Evolutionary conservation across 2,113 vertebrate species (phyloP), one percentile per base, ranked within the genome.

Genomic region (Haemorhous mexicanus): DNA sequence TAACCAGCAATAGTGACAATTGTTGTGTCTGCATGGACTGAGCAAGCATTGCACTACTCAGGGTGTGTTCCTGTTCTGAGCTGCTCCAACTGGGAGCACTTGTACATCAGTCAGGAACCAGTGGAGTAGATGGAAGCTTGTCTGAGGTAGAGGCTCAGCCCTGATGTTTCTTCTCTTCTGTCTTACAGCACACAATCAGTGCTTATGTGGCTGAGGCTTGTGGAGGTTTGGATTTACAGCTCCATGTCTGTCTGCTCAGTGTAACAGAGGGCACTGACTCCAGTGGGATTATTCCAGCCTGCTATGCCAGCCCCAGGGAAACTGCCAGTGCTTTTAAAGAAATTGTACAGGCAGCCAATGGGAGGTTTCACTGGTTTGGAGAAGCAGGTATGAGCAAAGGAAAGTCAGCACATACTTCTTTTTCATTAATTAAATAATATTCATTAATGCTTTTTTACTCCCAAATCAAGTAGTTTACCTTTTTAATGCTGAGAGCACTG

Each of bases 281-380:
- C 43, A 69, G 16, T 7, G 63, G 78, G 43, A 22, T 24, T 1
- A 62, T 95, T 9, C 96, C 97, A 12, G 96, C 97, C 43, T 82
- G 82, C 85, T 97, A 97, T 4, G 96, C 98, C 39, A 94, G 30
- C 84, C 76, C 66, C 9, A 4, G 24, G 0, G 97, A 98, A 77
- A 97, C 97, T 0, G 97, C 97, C 3, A 4, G 0, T 1, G 94
- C 97, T 72, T 95, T 98, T 66, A 97, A 94, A 32, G 95, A 97
- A 26, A 63, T 98, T 67, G 97, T 97, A 1, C 96, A 53, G 59
- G 93, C 95, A 32, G 87, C 96, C 16, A 77, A 70, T 0, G 98
- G 98, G 28, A 98, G 98, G 33, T 98, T 99, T 83, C 98, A 98
- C 53, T 99, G 98, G 98, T 98, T 98, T 96, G 98, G 98, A 85